Evolutionary conservation across 2,888 invertebrate species (phyloP), one percentile per base, ranked within the genome.

Genomic region (Villa cingulata): DNA sequence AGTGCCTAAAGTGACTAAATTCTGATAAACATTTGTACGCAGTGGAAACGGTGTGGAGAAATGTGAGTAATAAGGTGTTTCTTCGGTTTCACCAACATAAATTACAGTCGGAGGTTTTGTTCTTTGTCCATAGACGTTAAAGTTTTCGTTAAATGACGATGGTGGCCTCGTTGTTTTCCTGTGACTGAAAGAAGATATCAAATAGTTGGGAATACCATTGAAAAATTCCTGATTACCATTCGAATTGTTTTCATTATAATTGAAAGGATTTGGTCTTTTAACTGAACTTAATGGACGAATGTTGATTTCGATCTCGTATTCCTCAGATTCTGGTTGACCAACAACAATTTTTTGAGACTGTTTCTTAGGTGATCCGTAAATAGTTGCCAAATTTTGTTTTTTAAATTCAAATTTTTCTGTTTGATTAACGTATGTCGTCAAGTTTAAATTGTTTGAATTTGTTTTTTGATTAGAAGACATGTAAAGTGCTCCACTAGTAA

Each of bases 291-390:
- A 62, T 50, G 64, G 68, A 56, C 64, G 53, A 41, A 69, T 69
- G 46, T 68, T 69, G 7, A 69, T 69, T 56, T 69, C 69, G 32
- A 69, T 69, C 56, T 69, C 66, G 51, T 66, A 69, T 27, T 65
- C 45, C 29, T 29, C 62, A 2, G 62, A 50, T 34, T 58, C 59
- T 1, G 62, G 60, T 50, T 62, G 59, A 44, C 61, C 61, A 1
- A 66, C 56, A 17, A 64, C 50, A 12, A 67, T 57, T 49, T 66
- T 64, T 37, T 65, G 65, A 3, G 63, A 64, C 38, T n/a, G 32
- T 32, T 17, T 41, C 32, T 17, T 32, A 23, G 5, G 23, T 32
- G 29, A 12, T 12, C 29, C 29, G 29, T 32, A 32, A 32, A 32
- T 32, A 4, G 12, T 32, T 12, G 29, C 3, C 3, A 3, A 14